These are phyloP conservation scores for Thysanoteuthis rhombus DNA, from an alignment of 2,888 invertebrate genomes.

Conservation along the genomic window DNA sequence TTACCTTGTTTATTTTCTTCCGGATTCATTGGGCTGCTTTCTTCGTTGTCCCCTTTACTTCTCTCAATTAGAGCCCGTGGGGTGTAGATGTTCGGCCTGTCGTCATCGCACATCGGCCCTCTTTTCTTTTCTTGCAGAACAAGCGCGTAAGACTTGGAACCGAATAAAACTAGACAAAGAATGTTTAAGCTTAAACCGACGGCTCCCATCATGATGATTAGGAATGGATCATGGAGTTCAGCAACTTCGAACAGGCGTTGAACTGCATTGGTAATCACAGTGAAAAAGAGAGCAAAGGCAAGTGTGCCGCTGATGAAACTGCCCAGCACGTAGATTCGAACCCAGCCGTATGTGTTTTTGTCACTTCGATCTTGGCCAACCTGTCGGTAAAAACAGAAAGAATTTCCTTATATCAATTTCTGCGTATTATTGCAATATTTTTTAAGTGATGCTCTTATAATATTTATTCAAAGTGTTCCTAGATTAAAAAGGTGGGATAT, in stretches of 20 bases:
- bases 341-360: conserved; percentile 13
- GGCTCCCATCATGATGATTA: conserved; percentile 15
- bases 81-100: neutral
- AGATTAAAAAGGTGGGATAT: too few species aligned
- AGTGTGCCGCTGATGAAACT: neutral
- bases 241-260: neutral
- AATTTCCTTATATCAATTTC: too few species aligned
- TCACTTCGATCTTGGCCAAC: neutral
- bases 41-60: neutral
- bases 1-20: neutral
- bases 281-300: neutral
- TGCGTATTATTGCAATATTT: too few species aligned
- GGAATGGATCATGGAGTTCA: neutral
- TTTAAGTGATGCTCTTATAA: too few species aligned
- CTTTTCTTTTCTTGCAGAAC: neutral
- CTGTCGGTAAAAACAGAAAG: neutral
- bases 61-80: neutral
- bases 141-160: neutral
- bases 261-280: neutral
- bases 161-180: neutral
- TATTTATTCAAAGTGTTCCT: too few species aligned
- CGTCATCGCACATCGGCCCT: neutral
- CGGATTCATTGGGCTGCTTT: neutral
- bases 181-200: neutral
- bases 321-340: conserved; percentile 15